phyloP scores from a whole-genome alignment of 2,888 invertebrate species.

The Lacanobia oleracea region DNA sequence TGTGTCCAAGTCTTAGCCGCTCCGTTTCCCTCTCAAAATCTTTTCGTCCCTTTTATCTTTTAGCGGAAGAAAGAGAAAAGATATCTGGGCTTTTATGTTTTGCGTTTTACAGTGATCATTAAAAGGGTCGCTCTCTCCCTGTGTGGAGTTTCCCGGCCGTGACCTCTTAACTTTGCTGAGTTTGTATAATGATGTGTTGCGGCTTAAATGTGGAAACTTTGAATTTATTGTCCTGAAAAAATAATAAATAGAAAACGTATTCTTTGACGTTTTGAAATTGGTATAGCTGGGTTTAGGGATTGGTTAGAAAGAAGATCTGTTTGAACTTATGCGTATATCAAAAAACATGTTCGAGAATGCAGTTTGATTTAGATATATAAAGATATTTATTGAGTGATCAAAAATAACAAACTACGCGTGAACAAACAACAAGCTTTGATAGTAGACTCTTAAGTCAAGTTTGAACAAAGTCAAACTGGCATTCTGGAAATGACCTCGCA shows the following conservation, averaged over 20 bases:
- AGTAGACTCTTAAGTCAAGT: too few species aligned
- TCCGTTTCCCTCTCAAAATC: constrained; percentile 51
- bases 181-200: constrained; percentile 55
- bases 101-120: constrained; percentile 61
- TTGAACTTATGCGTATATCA: background rate
- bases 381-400: background rate
- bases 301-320: background rate
- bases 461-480: too few species aligned
- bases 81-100: constrained; percentile 60
- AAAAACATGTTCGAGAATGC: background rate
- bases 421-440: too few species aligned
- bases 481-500: too few species aligned
- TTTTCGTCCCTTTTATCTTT: constrained; percentile 51
- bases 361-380: background rate
- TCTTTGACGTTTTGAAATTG: background rate
- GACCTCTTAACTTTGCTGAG: constrained; percentile 41
- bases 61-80: constrained; percentile 51
- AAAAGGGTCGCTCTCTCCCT: constrained; percentile 55
- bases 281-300: background rate
- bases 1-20: constrained; percentile 48
- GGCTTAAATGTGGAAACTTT: constrained; percentile 1
- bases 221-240: background rate
- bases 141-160: constrained; percentile 53
- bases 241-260: too few species aligned
- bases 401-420: too few species aligned